Evolutionary conservation across 2,888 invertebrate species (phyloP).

Genomic region (Nymphalis urticae): DNA sequence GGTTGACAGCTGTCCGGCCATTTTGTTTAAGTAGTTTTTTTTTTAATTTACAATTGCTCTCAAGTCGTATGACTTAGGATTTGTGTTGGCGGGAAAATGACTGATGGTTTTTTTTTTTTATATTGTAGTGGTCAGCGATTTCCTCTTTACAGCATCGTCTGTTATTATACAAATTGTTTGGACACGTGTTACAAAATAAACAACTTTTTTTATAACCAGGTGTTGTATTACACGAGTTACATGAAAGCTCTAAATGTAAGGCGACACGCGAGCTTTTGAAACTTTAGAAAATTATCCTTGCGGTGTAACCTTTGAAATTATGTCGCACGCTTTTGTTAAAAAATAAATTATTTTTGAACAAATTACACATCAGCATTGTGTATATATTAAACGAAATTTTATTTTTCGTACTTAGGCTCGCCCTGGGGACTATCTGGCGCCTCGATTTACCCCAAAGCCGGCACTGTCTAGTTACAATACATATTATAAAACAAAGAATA

Average conservation of each 20-base stretch:
- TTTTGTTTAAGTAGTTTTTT: conserved; percentile 20
- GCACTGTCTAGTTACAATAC: too few species aligned
- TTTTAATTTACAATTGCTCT: conserved; percentile 20
- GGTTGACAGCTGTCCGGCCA: conserved; percentile 62
- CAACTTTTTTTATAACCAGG: conserved; percentile 45
- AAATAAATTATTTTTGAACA: background rate
- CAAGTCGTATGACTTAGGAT: conserved; percentile 17
- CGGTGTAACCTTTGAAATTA: conserved; percentile 9
- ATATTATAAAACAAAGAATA: too few species aligned
- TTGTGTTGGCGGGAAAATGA: conserved; percentile 56
- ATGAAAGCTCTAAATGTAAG: conserved; percentile 30
- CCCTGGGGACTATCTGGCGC: too few species aligned
- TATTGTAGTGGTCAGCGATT: conserved; percentile 47
- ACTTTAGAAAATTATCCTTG: conserved; percentile 25
- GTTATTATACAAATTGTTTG: conserved; percentile 46
- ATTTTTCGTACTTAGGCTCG: too few species aligned
- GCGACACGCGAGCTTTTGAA: conserved; percentile 25
- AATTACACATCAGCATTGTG: background rate
- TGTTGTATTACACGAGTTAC: conserved; percentile 39
- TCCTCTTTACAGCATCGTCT: conserved; percentile 45
- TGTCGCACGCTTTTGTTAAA: background rate
- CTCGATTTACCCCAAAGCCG: too few species aligned
- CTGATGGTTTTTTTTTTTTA: conserved; percentile 56
- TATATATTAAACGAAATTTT: background rate
- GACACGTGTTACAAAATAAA: conserved; percentile 55